Evolutionary conservation across 2,113 vertebrate species (phyloP).

Genomic region (Amazona vittata): DNA sequence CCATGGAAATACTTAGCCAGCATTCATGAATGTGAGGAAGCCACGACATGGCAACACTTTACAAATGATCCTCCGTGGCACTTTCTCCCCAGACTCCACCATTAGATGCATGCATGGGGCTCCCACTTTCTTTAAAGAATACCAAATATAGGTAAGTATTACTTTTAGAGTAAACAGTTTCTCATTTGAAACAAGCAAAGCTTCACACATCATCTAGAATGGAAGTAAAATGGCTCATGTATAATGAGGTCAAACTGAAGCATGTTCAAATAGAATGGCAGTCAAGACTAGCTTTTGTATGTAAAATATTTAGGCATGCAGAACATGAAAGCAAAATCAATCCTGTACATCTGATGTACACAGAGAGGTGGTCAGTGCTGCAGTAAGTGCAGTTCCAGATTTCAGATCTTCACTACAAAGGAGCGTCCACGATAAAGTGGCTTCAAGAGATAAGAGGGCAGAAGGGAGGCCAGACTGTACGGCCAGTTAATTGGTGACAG

Average conservation of each 20-base stretch:
- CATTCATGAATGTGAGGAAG: slow-evolving; percentile 27
- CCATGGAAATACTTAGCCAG: slow-evolving; percentile 29
- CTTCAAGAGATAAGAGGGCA: slow-evolving; percentile 60
- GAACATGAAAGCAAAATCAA: slow-evolving; percentile 59
- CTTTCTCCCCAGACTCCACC: slow-evolving; percentile 6
- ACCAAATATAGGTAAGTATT: slow-evolving; percentile 1
- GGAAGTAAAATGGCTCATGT: slow-evolving; percentile 53
- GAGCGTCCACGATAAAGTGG: slow-evolving; percentile 68
- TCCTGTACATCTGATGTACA: slow-evolving; percentile 47
- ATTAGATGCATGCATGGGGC: slow-evolving; percentile 23
- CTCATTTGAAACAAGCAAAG: slow-evolving; percentile 65
- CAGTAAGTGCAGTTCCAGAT: slow-evolving; percentile 70
- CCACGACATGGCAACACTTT: neutral
- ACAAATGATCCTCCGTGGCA: neutral
- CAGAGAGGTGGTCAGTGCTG: slow-evolving; percentile 62
- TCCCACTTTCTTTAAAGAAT: slow-evolving; percentile 37
- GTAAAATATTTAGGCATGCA: slow-evolving; percentile 54
- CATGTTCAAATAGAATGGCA: slow-evolving; percentile 50
- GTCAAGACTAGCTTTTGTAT: slow-evolving; percentile 39
- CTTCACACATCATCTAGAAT: slow-evolving; percentile 53
- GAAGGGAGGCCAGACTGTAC: slow-evolving; percentile 64
- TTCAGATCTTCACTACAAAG: slow-evolving; percentile 70
- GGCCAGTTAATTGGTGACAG: slow-evolving; percentile 67
- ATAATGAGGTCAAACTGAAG: slow-evolving; percentile 60
- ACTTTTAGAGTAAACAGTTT: neutral